A percentile compares a stretch with the other conserved stretches of the same genome.
These are phyloP conservation scores for Sphaeramia orbicularis DNA, from an alignment of 2,797 vertebrate species.

Conservation along the genomic window DNA sequence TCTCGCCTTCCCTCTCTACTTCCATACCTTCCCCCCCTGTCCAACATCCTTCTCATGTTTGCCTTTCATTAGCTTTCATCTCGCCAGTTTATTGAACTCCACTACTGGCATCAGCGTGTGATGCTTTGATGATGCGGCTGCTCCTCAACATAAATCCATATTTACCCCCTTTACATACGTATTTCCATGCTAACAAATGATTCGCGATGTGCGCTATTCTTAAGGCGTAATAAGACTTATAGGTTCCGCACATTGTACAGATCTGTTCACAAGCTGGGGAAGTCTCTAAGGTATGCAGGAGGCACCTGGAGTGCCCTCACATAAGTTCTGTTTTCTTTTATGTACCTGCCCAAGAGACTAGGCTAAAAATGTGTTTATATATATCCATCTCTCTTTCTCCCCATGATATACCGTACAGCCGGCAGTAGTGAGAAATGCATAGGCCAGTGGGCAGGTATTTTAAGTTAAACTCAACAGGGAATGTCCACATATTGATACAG, in stretches of 20 bases:
- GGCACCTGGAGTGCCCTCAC: constrained; percentile 41
- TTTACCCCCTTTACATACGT: constrained; percentile 79
- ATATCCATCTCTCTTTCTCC: neutral
- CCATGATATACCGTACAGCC: constrained; percentile 15
- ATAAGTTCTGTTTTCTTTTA: constrained; percentile 35
- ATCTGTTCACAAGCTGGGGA: constrained; percentile 9
- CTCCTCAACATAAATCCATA: constrained; percentile 82
- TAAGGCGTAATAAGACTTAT: constrained; percentile 38
- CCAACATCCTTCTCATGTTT: constrained; percentile 77
- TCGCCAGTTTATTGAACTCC: constrained; percentile 84
- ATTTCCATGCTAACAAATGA: constrained; percentile 79
- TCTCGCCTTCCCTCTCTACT: constrained; percentile 27
- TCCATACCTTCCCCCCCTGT: constrained; percentile 46
- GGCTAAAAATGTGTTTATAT: constrained; percentile 30
- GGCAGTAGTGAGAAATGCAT: constrained; percentile 24
- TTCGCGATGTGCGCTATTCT: constrained; percentile 70
- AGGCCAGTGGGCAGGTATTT: constrained; percentile 47
- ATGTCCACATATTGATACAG: constrained; percentile 54
- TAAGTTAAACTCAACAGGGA: constrained; percentile 52
- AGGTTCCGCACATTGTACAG: constrained; percentile 32
- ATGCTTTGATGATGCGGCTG: constrained; percentile 81
- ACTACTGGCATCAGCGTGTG: constrained; percentile 80
- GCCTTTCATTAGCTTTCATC: constrained; percentile 89
- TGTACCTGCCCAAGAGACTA: constrained; percentile 33
- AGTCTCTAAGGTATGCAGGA: constrained; percentile 28